Base-by-base conservation (phyloP, 2,113 vertebrate species). In the human region DNA sequence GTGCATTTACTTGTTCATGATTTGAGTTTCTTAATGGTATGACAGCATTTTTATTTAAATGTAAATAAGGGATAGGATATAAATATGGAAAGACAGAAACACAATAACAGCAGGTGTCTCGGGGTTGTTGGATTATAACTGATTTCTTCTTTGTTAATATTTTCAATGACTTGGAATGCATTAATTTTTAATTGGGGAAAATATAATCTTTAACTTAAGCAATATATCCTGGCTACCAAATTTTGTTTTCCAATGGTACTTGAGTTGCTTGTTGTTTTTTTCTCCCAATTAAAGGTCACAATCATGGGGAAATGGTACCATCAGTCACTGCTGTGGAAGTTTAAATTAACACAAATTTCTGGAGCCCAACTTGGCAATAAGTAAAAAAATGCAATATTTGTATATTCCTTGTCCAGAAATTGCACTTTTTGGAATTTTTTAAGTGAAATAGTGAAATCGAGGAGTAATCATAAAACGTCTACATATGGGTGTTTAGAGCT, bases 71-170 rank as follows among this genome's bases (percentile, higher is more conserved):
- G n/a, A 78, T 45, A 79, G 72, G 48, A 22, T 17, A 48, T 72
- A 75, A 84, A 66, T 87, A 20, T 88, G 89, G 89, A 66, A 75
- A 94, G 81, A 85, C 4, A 92, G 45, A 95, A 86, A 90, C 52
- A 50, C 17, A 83, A 50, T 89, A 72, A 57, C 10, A 90, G 5
- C 61, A 87, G 17, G 11, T 57, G 20, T 59, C 7, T 8, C 40
- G 87, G 80, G 32, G 38, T 52, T 86, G 35, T 79, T 89, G 68
- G 52, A 90, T 83, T 83, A 86, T 75, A 83, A 93, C 11, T 87
- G n/a, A 59, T 72, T 66, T 88, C 23, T 75, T 89, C 12, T 89
- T 73, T 82, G 40, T 81, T 93, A 66, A 70, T 86, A 57, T 93
- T 96, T 82, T 88, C 40, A 82, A 52, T 84, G 50, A 8, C 76